Percentiles rank a stretch among this genome's conserved stretches.
These are phyloP conservation scores for Lordiphosa mommai DNA, from an alignment of 1,140 invertebrate genomes.

Conservation along the genomic window DNA sequence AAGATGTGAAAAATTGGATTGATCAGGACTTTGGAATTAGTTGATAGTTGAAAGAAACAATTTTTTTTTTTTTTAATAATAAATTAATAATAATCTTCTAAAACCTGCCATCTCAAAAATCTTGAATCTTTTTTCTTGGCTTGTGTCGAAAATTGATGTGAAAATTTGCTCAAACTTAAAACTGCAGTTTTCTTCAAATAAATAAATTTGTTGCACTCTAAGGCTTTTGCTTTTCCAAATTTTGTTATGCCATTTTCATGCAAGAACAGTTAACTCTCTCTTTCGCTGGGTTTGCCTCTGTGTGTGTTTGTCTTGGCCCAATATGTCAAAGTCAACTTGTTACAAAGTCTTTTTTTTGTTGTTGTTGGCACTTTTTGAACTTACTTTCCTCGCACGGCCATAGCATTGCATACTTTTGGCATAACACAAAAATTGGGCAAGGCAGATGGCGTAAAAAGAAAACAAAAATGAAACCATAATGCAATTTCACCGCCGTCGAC, in stretches of 20 bases:
- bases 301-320: constrained; percentile 63
- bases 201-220: constrained; percentile 34
- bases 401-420: constrained; percentile 34
- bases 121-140: too few species aligned
- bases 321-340: constrained; percentile 74
- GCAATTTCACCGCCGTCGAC: constrained; percentile 42
- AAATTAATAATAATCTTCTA: too few species aligned
- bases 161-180: too few species aligned
- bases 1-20: too few species aligned
- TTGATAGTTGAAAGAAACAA: too few species aligned
- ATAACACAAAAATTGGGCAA: constrained; percentile 35
- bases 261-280: constrained; percentile 11
- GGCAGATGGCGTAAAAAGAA: constrained; percentile 28
- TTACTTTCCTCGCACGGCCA: constrained; percentile 1
- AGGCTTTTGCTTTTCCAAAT: too few species aligned
- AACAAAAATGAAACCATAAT: constrained; percentile 33
- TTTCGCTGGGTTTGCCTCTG: background rate
- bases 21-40: too few species aligned
- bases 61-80: too few species aligned
- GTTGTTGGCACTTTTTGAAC: constrained; percentile 59
- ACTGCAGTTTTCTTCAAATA: constrained; percentile 30
- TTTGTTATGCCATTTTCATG: constrained; percentile 59
- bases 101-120: too few species aligned
- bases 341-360: constrained; percentile 66
- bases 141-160: too few species aligned